phyloP scores from a whole-genome alignment of 1,140 invertebrate species.

The Leptinotarsa lineolata region DNA sequence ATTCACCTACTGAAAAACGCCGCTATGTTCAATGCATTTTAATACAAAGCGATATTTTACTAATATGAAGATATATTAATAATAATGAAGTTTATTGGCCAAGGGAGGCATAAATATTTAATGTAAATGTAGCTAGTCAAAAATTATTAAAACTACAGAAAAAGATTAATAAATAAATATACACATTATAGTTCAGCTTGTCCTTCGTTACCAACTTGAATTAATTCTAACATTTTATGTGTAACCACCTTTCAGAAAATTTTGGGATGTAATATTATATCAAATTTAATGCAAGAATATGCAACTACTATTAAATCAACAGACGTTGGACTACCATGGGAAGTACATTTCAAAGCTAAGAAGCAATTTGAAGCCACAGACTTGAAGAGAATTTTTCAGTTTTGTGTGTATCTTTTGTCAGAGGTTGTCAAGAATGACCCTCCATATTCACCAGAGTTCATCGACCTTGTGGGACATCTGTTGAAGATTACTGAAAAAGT shows the following conservation, averaged over 20 bases:
- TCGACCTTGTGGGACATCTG: constrained; percentile 46
- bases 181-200: no score
- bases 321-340: constrained; percentile 84
- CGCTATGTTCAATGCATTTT: no score
- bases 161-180: no score
- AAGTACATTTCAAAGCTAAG: constrained; percentile 83
- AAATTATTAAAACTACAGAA: no score
- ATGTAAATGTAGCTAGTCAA: no score
- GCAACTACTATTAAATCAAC: constrained; percentile 81
- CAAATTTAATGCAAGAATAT: constrained; percentile 85
- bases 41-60: no score
- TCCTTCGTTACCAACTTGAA: no score
- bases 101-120: no score
- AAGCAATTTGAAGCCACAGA: constrained; percentile 81
- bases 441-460: constrained; percentile 44
- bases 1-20: no score
- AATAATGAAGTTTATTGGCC: no score
- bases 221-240: no score
- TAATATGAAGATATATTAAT: no score
- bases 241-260: constrained; percentile 60
- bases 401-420: constrained; percentile 50
- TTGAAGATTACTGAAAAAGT: constrained; percentile 50
- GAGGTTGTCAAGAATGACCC: constrained; percentile 53
- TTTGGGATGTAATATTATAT: constrained; percentile 80
- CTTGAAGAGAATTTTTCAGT: constrained; percentile 75